Conservation (phyloP, 92 coral and sea anemone genomes). For the Paramuricea clavata region DNA sequence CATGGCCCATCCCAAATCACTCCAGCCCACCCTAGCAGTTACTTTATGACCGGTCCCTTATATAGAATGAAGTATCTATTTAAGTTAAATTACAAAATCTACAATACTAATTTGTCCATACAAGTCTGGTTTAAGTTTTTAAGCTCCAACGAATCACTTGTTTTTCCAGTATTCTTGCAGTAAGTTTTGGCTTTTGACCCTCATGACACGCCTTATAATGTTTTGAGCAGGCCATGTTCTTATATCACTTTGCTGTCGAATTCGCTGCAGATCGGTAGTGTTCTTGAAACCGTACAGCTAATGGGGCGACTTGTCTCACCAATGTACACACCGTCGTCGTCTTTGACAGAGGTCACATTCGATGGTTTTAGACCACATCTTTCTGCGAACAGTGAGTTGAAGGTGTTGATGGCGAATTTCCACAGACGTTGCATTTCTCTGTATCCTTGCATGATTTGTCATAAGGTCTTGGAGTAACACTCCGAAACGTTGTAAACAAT, state of each 20-base stretch:
- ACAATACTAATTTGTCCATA: neutral
- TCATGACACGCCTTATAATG: neutral
- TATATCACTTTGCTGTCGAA: neutral
- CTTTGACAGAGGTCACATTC: neutral
- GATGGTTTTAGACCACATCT: neutral
- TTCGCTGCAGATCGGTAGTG: neutral
- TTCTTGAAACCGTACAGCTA: neutral
- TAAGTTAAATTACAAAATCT: neutral
- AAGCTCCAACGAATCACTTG: neutral
- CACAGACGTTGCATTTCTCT: neutral
- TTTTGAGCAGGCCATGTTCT: neutral
- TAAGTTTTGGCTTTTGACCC: neutral
- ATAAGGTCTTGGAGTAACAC: constrained; percentile 4
- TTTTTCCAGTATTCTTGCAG: neutral
- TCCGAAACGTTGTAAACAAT: too few relatives aligned
- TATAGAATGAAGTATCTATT: neutral
- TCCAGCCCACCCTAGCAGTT: too few relatives aligned
- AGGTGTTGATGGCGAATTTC: neutral
- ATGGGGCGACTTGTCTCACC: neutral
- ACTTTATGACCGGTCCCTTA: too few relatives aligned
- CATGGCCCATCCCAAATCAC: too few relatives aligned
- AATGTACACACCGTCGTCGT: neutral
- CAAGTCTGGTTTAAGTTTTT: neutral
- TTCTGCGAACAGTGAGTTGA: neutral
- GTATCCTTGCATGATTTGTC: constrained; percentile 1